Percentiles rank a stretch among this genome's conserved stretches.
Conservation (phyloP, 1,140 invertebrate species). For the Leptinotarsa undecemlineata region DNA sequence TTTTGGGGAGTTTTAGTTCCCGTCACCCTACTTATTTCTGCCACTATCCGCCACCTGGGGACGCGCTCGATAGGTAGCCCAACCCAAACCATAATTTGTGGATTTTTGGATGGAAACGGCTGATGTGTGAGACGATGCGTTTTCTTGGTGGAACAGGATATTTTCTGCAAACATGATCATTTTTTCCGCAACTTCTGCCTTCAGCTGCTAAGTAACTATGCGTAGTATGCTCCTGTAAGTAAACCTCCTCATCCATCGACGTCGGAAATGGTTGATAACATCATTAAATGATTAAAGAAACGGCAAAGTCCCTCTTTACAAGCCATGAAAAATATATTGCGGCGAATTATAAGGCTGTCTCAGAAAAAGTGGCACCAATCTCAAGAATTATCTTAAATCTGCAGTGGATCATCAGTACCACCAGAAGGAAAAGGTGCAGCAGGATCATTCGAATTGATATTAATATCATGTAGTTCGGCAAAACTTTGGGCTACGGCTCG, state of each 20-base stretch:
- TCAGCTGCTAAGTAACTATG: no score
- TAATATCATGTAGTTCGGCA: constrained; percentile 17
- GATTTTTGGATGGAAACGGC: no score
- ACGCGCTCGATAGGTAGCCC: no score
- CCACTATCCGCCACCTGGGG: no score
- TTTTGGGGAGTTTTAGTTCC: no score
- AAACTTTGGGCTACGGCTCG: background rate
- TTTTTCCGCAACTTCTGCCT: no score
- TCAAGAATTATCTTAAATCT: constrained; percentile 63
- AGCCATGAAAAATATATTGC: constrained; percentile 61
- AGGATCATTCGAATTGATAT: constrained; percentile 63
- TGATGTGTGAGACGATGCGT: no score
- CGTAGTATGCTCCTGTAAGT: background rate
- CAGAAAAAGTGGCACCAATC: constrained; percentile 59
- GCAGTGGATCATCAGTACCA: constrained; percentile 63
- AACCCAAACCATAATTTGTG: no score
- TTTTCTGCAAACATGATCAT: no score
- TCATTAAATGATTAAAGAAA: constrained; percentile 60
- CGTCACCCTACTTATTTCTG: no score
- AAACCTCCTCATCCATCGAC: constrained; percentile 52
- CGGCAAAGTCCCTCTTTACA: constrained; percentile 60
- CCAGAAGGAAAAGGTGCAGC: constrained; percentile 66
- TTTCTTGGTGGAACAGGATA: no score
- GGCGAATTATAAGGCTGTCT: constrained; percentile 39
- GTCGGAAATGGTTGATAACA: no score